Percentiles rank a stretch among this genome's conserved stretches.
Conservation (phyloP, 2,888 invertebrate genomes). For the Aphodius granarius region DNA sequence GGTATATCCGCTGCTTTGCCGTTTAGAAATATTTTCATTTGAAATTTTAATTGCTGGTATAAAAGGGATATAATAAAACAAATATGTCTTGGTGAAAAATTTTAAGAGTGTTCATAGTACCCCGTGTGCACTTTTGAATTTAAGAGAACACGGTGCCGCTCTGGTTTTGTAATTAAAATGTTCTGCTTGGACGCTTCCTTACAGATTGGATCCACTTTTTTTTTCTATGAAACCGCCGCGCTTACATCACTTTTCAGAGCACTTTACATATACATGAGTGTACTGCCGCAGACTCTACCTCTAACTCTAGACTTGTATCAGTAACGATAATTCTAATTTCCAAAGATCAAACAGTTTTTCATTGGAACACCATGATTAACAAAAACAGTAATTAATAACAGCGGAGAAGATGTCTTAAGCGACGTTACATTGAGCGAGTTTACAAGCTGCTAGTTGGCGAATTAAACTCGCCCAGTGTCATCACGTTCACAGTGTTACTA, state of each 20-base stretch:
- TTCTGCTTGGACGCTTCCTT: constrained; percentile 43
- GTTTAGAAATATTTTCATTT: constrained; percentile 9
- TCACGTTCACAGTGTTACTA: no score
- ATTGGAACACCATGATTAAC: background rate
- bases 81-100: constrained; percentile 20
- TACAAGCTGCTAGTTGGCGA: no score
- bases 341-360: constrained; percentile 8
- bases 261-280: background rate
- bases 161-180: constrained; percentile 44
- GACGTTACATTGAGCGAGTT: no score
- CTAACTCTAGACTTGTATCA: background rate
- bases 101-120: constrained; percentile 28
- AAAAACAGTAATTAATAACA: background rate
- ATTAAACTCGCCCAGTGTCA: no score
- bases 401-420: no score
- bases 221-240: background rate
- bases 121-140: constrained; percentile 31
- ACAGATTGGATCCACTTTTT: constrained; percentile 34
- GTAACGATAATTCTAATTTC: background rate
- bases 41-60: constrained; percentile 11
- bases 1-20: background rate
- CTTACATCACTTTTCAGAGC: background rate
- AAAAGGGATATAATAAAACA: constrained; percentile 20
- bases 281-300: background rate
- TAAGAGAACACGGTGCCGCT: constrained; percentile 37